Base-by-base conservation (phyloP, 1,140 invertebrate genomes). In the Saxidomus purpurata region DNA sequence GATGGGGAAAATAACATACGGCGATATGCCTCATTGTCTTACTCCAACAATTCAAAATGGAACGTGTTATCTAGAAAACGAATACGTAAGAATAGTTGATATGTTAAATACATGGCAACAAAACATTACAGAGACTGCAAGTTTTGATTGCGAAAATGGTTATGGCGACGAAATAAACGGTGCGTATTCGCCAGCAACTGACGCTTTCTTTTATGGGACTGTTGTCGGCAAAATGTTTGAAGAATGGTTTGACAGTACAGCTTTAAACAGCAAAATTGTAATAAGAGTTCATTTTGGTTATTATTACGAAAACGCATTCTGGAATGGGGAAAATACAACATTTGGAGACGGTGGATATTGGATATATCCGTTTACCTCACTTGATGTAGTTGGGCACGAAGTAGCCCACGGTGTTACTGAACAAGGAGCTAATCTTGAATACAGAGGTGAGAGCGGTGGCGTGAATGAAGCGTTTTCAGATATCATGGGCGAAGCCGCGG, bases 381-480 rank as follows among this genome's bases (percentile, higher is more conserved):
- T 92, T 4, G 93, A 93, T 61, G 81, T 93, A 2, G 81, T 93
- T n/a, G 88, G 89, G 25, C 93, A 94, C 77, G 93, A 94, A 82
- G 52, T 93, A 17, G 91, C 47, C 6, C 93, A 94, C 36, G 91
- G 90, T 1, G 88, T 93, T 17, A 93, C 92, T 2, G 92, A 93
- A 25, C 83, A 91, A 28, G 67, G 80, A 22, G 93, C 93, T 17
- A 71, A 87, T 61, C 89, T 94, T 25, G 43, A 79, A 25, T 94
- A 94, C 67, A 43, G 49, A 9, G 85, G 86, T n/a, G 83, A 93
- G 67, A 87, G 89, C 15, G 93, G 92, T n/a, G 93, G 86, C 28
- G 91, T 94, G 4, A 92, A 93, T 63, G 93, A 94, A 79, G 92
- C 93, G 8, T 94, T 92, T 63, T 93, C 91, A 9, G 93, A 94